Percentiles rank a stretch among this genome's conserved stretches.
phyloP scores from a whole-genome alignment of 2,113 vertebrate species.

The Paracanthobrama guichenoti region DNA sequence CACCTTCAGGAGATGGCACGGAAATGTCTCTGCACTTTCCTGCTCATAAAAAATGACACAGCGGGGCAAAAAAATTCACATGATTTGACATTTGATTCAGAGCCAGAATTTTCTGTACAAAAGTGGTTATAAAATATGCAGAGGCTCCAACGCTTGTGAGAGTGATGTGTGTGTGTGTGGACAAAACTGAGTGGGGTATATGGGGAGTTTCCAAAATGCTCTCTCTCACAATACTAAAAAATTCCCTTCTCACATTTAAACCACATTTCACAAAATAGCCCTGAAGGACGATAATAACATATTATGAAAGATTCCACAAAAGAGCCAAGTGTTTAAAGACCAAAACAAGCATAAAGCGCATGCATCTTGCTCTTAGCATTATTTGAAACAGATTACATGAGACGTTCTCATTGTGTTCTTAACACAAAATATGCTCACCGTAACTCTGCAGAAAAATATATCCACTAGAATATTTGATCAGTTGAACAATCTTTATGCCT shows the following conservation, averaged over 20 bases:
- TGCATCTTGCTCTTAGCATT: not conserved
- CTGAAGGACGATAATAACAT: not conserved
- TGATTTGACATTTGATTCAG: constrained; percentile 58
- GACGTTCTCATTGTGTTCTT: not conserved
- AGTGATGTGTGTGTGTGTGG: constrained; percentile 59
- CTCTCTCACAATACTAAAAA: constrained; percentile 31
- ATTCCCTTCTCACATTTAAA: constrained; percentile 25
- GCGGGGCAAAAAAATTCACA: constrained; percentile 43
- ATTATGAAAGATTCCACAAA: not conserved
- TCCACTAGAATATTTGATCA: not conserved
- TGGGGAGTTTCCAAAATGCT: constrained; percentile 30
- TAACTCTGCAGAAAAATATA: constrained; percentile 9
- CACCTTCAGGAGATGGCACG: constrained; percentile 54
- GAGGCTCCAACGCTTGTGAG: constrained; percentile 61
- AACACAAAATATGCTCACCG: not conserved
- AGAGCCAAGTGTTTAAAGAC: constrained; percentile 7
- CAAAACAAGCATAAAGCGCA: not conserved
- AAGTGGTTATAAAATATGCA: constrained; percentile 78
- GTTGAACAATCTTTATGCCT: constrained; percentile 1
- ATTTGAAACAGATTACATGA: not conserved
- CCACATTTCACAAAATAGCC: not conserved
- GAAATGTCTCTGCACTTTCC: constrained; percentile 49
- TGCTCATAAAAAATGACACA: constrained; percentile 58
- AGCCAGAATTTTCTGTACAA: constrained; percentile 66
- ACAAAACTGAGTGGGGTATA: constrained; percentile 31